Base-by-base conservation (phyloP, 2,888 invertebrate species). In the Dolomedes plantarius region DNA sequence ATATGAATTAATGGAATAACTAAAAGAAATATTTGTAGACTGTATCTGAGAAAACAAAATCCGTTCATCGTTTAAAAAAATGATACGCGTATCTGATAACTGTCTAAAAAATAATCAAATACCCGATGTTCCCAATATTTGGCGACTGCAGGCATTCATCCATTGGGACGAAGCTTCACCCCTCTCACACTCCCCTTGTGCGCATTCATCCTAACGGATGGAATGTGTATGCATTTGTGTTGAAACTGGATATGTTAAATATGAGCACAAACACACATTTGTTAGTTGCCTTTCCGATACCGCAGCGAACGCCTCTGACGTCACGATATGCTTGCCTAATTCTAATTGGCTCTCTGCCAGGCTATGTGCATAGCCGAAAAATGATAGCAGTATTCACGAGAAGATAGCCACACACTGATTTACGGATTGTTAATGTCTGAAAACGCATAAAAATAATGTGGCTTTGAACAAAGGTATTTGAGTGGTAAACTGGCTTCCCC, bases 371-470 rank as follows among this genome's bases (percentile, higher is more conserved):
- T 36, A 67, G 36, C 3, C 65, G 39, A 75, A 76, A 82, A 71
- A 76, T 82, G 28, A n/a, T 16, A 64, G 62, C 27, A n/a, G 19
- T 65, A 31, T 11, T 6, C 16, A 46, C 2, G n/a, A 46, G n/a
- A 16, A 46, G 23, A 56, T 23, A 23, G 23, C 23, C 23, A 56
- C 19, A 36, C 36, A n/a, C n/a, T n/a, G 36, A 9, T 36, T 36
- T 36, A 36, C n/a, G 23, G n/a, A 46, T 71, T 76, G 71, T 71
- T 76, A 82, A 82, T 82, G 65, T 71, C 62, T 74, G 46, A 71
- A 72, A 82, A 62, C 71, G 62, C 50, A 65, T 46, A 71, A 76
- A 82, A 46, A 50, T 71, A 76, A 71, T 82, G 56, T 71, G 41
- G 71, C 46, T 27, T 68, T 36, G 23, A 31, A 76, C 76, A 23